phyloP scores from a whole-genome alignment of 2,888 invertebrate species.

The Hyppa rectilinea region DNA sequence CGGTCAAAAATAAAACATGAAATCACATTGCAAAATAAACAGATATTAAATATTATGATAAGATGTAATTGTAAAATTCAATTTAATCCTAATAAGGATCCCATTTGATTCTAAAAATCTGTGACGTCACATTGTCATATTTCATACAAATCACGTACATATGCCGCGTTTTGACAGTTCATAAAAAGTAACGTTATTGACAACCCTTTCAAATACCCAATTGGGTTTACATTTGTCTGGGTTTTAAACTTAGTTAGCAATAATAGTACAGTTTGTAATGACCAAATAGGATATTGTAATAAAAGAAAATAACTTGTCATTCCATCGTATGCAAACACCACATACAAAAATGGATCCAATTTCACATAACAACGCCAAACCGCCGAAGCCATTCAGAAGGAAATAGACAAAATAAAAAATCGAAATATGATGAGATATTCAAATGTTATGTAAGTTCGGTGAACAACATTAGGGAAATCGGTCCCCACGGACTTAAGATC shows the following conservation, averaged over 20 bases:
- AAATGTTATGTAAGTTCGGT: slow-evolving; percentile 81
- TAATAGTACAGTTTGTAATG: neutral
- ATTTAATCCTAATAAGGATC: no score
- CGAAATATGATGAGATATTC: slow-evolving; percentile 82
- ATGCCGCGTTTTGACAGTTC: no score
- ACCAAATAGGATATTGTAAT: neutral
- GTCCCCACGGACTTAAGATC: slow-evolving; percentile 67
- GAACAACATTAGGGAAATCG: slow-evolving; percentile 83
- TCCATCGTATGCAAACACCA: slow-evolving; percentile 12
- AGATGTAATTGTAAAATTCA: no score
- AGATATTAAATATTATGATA: no score
- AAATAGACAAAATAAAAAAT: slow-evolving; percentile 75
- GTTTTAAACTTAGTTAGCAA: neutral
- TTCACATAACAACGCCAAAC: slow-evolving; percentile 62
- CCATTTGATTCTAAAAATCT: no score
- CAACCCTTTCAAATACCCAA: no score
- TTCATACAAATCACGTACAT: no score
- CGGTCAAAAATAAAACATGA: no score
- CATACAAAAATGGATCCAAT: slow-evolving; percentile 34
- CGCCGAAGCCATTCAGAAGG: slow-evolving; percentile 51
- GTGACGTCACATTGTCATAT: no score
- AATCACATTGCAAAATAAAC: no score
- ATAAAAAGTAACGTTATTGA: no score
- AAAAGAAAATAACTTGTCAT: slow-evolving; percentile 27
- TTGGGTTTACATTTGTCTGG: no score